Percentiles rank a stretch among this genome's conserved stretches.
Conservation (phyloP, 2,888 invertebrate species). For the Trichacis sp. region DNA sequence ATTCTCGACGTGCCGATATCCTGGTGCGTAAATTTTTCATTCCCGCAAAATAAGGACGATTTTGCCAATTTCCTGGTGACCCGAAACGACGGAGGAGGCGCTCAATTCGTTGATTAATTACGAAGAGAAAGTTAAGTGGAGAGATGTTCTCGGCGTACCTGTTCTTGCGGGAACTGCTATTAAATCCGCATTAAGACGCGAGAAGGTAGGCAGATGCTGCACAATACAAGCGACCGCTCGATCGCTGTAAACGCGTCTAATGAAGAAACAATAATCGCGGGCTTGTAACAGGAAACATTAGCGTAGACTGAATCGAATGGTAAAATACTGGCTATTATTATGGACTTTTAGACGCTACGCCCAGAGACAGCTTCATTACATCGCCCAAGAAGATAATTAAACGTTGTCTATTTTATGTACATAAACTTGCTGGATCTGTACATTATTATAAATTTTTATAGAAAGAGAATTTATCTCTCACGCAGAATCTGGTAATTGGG, state of each 20-base stretch:
- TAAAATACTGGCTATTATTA: slow-evolving; percentile 15
- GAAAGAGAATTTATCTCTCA: too few species aligned
- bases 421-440: too few species aligned
- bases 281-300: slow-evolving; percentile 40
- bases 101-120: background rate
- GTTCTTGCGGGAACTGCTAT: slow-evolving; percentile 9
- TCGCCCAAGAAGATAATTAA: background rate
- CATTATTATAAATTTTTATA: too few species aligned
- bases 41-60: too few species aligned
- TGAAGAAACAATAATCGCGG: slow-evolving; percentile 54
- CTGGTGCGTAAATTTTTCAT: too few species aligned
- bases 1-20: too few species aligned
- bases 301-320: slow-evolving; percentile 20
- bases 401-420: too few species aligned
- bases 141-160: background rate
- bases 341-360: slow-evolving; percentile 29
- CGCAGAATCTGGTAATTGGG: too few species aligned
- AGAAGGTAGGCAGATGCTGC: slow-evolving; percentile 21
- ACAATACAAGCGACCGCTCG: slow-evolving; percentile 13
- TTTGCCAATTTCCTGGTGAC: too few species aligned
- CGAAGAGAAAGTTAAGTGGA: background rate
- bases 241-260: slow-evolving; percentile 49
- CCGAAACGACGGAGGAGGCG: background rate
- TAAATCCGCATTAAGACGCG: slow-evolving; percentile 16
- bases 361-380: background rate